These are phyloP conservation scores for Enteromius anoplus DNA, from an alignment of 2,797 vertebrate species.

Conservation along the genomic window DNA sequence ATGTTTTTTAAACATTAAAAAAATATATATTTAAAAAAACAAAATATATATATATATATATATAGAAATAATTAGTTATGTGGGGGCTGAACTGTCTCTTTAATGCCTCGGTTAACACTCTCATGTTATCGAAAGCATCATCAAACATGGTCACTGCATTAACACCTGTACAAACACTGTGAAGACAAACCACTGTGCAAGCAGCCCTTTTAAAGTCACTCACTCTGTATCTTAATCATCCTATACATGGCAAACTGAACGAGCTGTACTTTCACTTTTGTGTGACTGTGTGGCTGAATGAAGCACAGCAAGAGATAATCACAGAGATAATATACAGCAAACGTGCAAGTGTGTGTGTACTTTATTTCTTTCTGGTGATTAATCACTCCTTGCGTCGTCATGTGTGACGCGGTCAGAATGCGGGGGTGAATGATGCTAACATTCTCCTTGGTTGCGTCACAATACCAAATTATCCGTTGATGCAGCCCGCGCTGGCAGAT, in stretches of 20 bases:
- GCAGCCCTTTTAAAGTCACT: neutral
- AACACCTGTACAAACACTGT: neutral
- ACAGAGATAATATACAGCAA: constrained; percentile 9
- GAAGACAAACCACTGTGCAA: neutral
- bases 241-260: neutral
- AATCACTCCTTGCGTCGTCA: neutral
- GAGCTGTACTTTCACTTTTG: neutral
- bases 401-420: neutral
- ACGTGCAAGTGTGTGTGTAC: neutral
- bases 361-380: neutral
- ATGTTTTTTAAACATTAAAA: too few relatives aligned
- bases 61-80: neutral
- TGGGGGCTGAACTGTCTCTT: neutral
- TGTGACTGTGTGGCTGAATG: neutral
- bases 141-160: neutral
- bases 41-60: too few relatives aligned
- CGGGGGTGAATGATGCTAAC: neutral
- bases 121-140: neutral
- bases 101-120: neutral
- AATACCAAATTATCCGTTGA: constrained; percentile 14
- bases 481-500: neutral
- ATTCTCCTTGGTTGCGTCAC: neutral
- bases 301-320: constrained; percentile 1
- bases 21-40: too few relatives aligned
- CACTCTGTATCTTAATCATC: neutral